phyloP scores from a whole-genome alignment of 2,113 vertebrate species.

The Hucho hucho region DNA sequence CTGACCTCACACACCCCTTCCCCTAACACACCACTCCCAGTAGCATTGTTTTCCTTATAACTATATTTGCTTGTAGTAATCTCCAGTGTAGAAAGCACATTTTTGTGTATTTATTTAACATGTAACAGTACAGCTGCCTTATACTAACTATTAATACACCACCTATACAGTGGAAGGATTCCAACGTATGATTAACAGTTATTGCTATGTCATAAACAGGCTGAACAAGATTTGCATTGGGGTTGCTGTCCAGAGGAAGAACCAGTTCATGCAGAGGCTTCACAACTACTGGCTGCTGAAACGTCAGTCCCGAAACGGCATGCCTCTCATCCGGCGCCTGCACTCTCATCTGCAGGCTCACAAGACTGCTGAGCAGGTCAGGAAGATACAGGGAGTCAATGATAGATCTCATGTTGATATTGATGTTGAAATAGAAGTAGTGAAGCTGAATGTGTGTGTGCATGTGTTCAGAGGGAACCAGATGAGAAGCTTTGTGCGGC shows the following conservation, averaged over 20 bases:
- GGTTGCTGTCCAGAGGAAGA: slow-evolving; percentile 92
- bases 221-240: slow-evolving; percentile 96
- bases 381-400: background rate
- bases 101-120: too few relatives aligned
- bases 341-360: slow-evolving; percentile 92
- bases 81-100: too few relatives aligned
- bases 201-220: slow-evolving; percentile 66
- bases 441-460: background rate
- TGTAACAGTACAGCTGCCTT: too few relatives aligned
- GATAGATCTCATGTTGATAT: background rate
- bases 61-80: too few relatives aligned
- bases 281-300: slow-evolving; percentile 98
- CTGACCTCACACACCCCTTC: slow-evolving; percentile 36
- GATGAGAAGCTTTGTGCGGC: slow-evolving; percentile 90
- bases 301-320: slow-evolving; percentile 92
- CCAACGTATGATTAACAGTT: background rate
- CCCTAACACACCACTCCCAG: too few relatives aligned
- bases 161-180: too few relatives aligned
- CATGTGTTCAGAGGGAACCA: slow-evolving; percentile 82
- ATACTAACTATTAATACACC: too few relatives aligned
- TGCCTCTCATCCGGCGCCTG: slow-evolving; percentile 92
- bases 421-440: background rate
- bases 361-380: slow-evolving; percentile 81
- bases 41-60: background rate
- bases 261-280: slow-evolving; percentile 96